phyloP scores from a whole-genome alignment of 1,140 invertebrate genomes.

The Pissodes strobi region DNA sequence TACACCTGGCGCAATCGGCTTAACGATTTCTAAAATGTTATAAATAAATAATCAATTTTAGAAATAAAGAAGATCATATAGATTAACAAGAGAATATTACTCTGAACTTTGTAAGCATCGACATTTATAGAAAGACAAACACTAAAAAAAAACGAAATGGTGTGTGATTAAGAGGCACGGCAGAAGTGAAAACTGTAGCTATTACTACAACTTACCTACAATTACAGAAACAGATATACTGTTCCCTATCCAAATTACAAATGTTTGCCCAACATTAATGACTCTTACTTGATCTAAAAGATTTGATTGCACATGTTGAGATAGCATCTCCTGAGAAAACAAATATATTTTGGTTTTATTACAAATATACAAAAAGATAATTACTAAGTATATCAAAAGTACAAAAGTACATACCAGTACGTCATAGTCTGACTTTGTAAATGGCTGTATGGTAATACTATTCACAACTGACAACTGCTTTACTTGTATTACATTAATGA shows the following conservation, averaged over 20 bases:
- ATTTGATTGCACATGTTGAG: constrained; percentile 59
- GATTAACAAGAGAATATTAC: too few species aligned
- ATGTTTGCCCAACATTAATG: constrained; percentile 59
- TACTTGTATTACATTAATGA: constrained; percentile 41
- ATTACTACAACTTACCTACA: constrained; percentile 56
- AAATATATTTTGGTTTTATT: not conserved
- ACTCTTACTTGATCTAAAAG: constrained; percentile 62
- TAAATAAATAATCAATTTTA: constrained; percentile 16
- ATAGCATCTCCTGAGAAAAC: constrained; percentile 59
- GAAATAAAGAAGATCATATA: constrained; percentile 1
- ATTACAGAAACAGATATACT: constrained; percentile 57
- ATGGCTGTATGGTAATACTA: constrained; percentile 44
- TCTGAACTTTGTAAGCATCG: too few species aligned
- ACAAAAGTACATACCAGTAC: constrained; percentile 53
- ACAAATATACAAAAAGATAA: not conserved
- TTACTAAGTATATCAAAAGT: too few species aligned
- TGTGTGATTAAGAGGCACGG: too few species aligned
- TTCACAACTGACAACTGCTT: constrained; percentile 42
- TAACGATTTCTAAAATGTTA: constrained; percentile 45
- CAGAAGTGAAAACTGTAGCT: too few species aligned
- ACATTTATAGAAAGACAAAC: too few species aligned
- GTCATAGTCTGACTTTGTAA: constrained; percentile 47
- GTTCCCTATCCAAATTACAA: constrained; percentile 63
- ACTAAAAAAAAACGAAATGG: too few species aligned
- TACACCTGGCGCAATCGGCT: constrained; percentile 45